Base-by-base conservation (phyloP, 2,888 invertebrate species). In the Onthophagus sagittarius region DNA sequence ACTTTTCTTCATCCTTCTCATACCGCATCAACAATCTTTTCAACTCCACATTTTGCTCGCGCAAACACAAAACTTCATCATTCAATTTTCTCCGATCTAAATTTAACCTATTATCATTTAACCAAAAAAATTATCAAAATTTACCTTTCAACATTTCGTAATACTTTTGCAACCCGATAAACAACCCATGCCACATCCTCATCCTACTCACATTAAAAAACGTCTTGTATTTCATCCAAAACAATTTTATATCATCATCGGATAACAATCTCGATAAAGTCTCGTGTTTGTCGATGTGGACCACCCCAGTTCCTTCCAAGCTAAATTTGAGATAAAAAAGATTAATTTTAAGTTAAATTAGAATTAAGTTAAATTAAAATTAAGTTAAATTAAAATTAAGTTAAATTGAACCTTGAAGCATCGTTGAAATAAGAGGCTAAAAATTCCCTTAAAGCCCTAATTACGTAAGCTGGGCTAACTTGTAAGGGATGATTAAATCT, bases 151-250 rank as follows among this genome's bases (percentile, higher is more conserved):
- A 84, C 76, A 91, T 87, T 33, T 87, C 86, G 76, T 90, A 87
- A 83, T 92, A 93, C 80, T 89, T 90, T 73, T 89, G 88, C 15
- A 93, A 84, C 3, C 91, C 92, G 15, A 88, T 84, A 5, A 90
- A 82, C 63, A 93, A 80, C 2, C 89, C 90, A 78, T 92, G 91
- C 94, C 94, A 95, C 63, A 94, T 84, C 74, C 89, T 88, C 77
- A 91, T 89, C 76, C 90, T 91, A 65, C 91, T 88, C 0, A 85
- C 77, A 0, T 91, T 86, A 78, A 92, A 91, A 5, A 90, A 83
- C 62, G 87, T 85, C 74, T 86, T 86, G 84, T 92, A 94, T 76
- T 89, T 87, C 5, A 85, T 81, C 94, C 94, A 95, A 83, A 90
- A 94, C 0, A 85, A 82, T 6, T 86, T 86, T 23, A 94, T 90